Evolutionary conservation across 1,140 invertebrate species (phyloP).

Genomic region (Drepana arcuata): DNA sequence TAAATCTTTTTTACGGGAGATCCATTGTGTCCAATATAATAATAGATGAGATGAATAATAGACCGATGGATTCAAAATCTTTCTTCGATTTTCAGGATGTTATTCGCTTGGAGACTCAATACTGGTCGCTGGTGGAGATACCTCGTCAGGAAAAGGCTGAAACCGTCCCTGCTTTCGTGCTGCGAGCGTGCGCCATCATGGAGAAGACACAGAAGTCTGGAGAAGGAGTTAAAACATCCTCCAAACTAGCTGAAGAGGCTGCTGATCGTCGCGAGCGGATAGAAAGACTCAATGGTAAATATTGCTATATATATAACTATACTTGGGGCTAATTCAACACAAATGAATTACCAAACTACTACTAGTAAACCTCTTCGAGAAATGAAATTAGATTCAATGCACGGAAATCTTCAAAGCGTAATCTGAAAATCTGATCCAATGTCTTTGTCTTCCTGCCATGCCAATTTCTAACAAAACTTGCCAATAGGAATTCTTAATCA

Average conservation of each 20-base stretch:
- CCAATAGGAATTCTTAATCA: no score
- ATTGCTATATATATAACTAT: neutral
- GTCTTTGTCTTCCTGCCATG: no score
- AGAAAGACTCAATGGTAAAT: slow-evolving; percentile 86
- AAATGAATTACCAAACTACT: neutral
- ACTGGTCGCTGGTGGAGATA: slow-evolving; percentile 93
- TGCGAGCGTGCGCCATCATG: slow-evolving; percentile 90
- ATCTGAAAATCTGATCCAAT: neutral
- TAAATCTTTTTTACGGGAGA: no score
- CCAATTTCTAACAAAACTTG: no score
- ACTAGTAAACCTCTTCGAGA: neutral
- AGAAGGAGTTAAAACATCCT: slow-evolving; percentile 89
- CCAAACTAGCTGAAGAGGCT: slow-evolving; percentile 86
- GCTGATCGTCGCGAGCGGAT: slow-evolving; percentile 85
- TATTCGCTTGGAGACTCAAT: slow-evolving; percentile 92
- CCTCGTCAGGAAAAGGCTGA: slow-evolving; percentile 92
- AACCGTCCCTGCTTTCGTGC: slow-evolving; percentile 90
- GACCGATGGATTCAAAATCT: no score
- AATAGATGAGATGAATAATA: no score
- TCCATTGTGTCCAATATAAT: no score
- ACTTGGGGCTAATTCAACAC: neutral
- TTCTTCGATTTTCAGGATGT: slow-evolving; percentile 79
- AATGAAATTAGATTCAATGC: no score
- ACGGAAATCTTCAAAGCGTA: neutral
- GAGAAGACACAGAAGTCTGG: slow-evolving; percentile 91